These are phyloP conservation scores for Octomys mimax DNA, from an alignment of 2,797 vertebrate genomes.

Conservation along the genomic window DNA sequence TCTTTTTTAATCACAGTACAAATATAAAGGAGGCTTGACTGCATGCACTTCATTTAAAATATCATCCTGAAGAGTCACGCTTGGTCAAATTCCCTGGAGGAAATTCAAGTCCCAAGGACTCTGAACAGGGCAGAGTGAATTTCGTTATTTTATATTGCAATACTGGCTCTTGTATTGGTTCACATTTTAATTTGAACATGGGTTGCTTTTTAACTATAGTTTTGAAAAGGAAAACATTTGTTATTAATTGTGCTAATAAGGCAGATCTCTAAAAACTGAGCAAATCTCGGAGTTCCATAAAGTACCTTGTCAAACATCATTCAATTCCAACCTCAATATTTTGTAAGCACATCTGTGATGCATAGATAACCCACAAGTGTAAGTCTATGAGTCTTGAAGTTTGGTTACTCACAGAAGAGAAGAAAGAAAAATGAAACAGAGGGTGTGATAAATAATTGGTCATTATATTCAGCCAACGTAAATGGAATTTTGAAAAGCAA, in stretches of 20 bases:
- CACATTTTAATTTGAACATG: neutral
- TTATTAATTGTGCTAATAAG: neutral
- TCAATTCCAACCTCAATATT: neutral
- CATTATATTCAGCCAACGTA: neutral
- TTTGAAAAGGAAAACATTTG: neutral
- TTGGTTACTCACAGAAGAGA: neutral
- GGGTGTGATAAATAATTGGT: neutral
- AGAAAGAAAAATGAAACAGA: neutral
- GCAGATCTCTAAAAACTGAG: neutral
- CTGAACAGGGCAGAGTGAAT: neutral
- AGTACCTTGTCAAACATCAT: neutral
- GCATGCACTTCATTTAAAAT: conserved; percentile 61
- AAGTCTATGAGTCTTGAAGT: neutral
- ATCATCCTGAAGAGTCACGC: conserved; percentile 17
- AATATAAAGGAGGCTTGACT: conserved; percentile 30
- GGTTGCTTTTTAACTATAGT: neutral
- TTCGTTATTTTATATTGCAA: conserved; percentile 2
- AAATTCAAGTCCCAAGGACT: conserved; percentile 54
- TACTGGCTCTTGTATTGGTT: neutral
- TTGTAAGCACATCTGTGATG: neutral
- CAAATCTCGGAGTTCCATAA: neutral
- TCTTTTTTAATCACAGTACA: conserved; percentile 40
- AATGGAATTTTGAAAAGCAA: neutral
- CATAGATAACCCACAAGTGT: neutral
- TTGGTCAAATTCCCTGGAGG: conserved; percentile 23